Base-by-base conservation (phyloP, 2,888 invertebrate species). In the Timema cristinae region DNA sequence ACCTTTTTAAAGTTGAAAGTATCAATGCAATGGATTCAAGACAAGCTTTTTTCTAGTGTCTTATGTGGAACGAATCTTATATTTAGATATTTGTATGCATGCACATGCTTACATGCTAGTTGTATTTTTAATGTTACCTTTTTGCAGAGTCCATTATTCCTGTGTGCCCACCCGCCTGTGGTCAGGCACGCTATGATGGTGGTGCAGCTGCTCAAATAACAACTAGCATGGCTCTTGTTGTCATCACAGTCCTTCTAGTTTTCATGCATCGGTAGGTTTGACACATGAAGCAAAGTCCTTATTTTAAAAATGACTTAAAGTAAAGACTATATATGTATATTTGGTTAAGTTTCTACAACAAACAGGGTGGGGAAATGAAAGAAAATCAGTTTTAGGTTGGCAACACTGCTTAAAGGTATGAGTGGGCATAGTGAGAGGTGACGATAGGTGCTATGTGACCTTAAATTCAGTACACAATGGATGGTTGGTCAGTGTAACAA, bases 161-260 rank as follows among this genome's bases (percentile, higher is more conserved):
- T 77, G 93, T 95, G 78, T 96, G 96, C 81, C 96, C 95, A 78
- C 96, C 95, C 75, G 95, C 95, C 79, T 96, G 96, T 83, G 91
- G 90, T 9, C 89, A 90, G 79, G 85, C 88, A 71, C 83, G 87
- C 68, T 63, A 63, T 63, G 32, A 32, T 32, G 90, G 88, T 79
- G 87, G 85, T 75, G 86, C 85, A 76, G 86, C 84, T 74, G 82
- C 85, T 59, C 81, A 86, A 51, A 75, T 86, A 73, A 83, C 89
- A 78, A 77, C 83, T 75, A 82, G 82, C 80, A 83, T 87, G 73
- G 83, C 86, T 75, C 83, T 87, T 75, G 78, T 88, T 75, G 78
- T 85, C 73, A 80, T 86, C 78, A 82, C 86, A 71, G 76, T 86
- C 66, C 74, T 85, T 74, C 80, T 85, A 69, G 81, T 83, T 75